These are phyloP conservation scores for Torymus aiolomorphi DNA, from an alignment of 2,888 invertebrate genomes.

Conservation along the genomic window DNA sequence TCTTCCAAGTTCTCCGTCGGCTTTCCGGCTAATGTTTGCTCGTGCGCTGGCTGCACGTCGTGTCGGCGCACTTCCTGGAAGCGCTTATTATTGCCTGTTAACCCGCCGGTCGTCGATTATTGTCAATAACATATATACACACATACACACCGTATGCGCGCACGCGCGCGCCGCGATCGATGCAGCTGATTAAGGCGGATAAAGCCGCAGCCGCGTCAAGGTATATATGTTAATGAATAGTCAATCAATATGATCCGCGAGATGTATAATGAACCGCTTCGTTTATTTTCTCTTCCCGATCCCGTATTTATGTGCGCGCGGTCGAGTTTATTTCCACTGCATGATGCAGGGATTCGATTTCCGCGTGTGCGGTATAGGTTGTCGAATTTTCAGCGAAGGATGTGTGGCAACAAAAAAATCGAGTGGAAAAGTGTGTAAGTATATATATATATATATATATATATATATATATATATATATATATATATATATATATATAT, in stretches of 20 bases:
- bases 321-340: no score
- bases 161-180: constrained; percentile 41
- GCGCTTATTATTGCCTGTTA: constrained; percentile 58
- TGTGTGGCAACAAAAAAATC: no score
- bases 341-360: no score
- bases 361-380: no score
- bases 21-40: constrained; percentile 63
- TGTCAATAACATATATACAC: constrained; percentile 52
- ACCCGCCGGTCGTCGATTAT: constrained; percentile 60
- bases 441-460: no score
- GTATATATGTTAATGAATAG: constrained; percentile 42
- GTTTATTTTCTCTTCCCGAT: constrained; percentile 9
- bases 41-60: constrained; percentile 1
- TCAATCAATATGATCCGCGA: constrained; percentile 32
- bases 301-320: no score
- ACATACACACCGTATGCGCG: no score
- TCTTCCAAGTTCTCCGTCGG: constrained; percentile 54
- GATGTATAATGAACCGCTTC: constrained; percentile 16
- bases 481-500: no score
- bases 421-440: no score
- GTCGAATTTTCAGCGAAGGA: no score
- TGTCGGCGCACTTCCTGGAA: constrained; percentile 60
- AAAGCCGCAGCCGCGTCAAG: neutral
- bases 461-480: no score
- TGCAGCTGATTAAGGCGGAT: constrained; percentile 35